phyloP scores from a whole-genome alignment of 2,888 invertebrate species.

The Oxyteleia sp. region DNA sequence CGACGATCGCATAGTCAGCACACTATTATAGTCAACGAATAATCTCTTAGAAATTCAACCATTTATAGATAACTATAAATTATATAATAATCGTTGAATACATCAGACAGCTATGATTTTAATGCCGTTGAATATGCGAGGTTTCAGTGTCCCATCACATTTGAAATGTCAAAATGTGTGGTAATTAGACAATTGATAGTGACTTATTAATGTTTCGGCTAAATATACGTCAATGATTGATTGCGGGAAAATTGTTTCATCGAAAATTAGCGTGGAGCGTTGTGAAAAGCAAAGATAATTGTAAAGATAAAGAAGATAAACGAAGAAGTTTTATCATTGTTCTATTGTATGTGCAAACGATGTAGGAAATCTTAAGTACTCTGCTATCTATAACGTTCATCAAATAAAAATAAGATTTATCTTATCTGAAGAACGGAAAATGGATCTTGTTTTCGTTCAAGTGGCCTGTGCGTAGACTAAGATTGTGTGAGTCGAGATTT shows the following conservation, averaged over 20 bases:
- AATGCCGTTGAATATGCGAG: no score
- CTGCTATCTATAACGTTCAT: conserved; percentile 16
- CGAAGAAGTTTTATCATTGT: conserved; percentile 18
- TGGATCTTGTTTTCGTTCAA: conserved; percentile 1
- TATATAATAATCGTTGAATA: no score
- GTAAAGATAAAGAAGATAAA: conserved; percentile 32
- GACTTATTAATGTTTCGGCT: no score
- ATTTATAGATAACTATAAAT: no score
- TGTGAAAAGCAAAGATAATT: conserved; percentile 22
- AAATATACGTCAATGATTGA: no score
- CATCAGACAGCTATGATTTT: no score
- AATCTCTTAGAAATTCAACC: no score
- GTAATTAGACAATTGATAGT: no score
- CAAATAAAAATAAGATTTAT: conserved; percentile 35
- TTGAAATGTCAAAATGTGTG: no score
- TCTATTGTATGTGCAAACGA: conserved; percentile 19
- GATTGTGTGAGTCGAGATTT: neutral
- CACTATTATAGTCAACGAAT: no score
- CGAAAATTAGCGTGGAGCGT: neutral
- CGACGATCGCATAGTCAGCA: no score
- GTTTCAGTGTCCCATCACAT: no score
- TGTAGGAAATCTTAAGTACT: conserved; percentile 21
- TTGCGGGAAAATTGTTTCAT: neutral
- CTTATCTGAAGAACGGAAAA: conserved; percentile 7
- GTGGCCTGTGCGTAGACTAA: neutral